These are phyloP conservation scores for Leucoraja erinaceus DNA, from an alignment of 2,113 vertebrate genomes.

Conservation along the genomic window DNA sequence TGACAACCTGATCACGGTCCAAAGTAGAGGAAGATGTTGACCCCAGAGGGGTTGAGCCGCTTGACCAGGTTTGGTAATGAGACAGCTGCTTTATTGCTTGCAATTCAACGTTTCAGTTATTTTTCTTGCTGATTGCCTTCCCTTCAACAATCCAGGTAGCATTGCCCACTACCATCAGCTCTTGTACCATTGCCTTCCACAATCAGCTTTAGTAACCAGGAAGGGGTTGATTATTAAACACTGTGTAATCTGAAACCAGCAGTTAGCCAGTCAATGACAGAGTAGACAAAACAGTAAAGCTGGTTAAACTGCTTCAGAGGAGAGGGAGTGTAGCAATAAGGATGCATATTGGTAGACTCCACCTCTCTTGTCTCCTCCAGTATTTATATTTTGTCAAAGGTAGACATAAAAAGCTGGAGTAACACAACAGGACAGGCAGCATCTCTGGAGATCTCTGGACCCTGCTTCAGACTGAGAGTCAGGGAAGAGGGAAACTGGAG, in stretches of 20 bases:
- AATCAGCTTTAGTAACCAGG: background rate
- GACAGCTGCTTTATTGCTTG: background rate
- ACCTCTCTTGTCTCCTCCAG: no score
- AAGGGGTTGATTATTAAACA: slow-evolving; percentile 14
- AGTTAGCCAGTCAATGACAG: background rate
- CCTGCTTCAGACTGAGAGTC: no score
- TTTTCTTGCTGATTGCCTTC: slow-evolving; percentile 15
- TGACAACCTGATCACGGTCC: background rate
- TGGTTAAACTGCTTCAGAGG: background rate
- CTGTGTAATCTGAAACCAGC: background rate
- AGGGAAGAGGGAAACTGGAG: no score
- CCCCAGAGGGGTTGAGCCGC: background rate
- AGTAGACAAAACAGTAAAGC: background rate
- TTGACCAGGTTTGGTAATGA: background rate
- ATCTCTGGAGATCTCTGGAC: no score
- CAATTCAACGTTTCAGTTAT: background rate
- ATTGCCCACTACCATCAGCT: background rate
- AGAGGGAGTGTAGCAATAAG: no score
- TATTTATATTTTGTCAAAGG: no score
- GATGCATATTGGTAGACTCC: no score
- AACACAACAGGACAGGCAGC: no score
- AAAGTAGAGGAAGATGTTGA: background rate
- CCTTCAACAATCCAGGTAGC: background rate
- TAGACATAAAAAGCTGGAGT: no score
- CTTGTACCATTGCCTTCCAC: no score